Percentiles rank a stretch among this genome's conserved stretches.
These are phyloP conservation scores for Bubo blakistoni DNA, from an alignment of 2,113 vertebrate species.

Conservation along the genomic window DNA sequence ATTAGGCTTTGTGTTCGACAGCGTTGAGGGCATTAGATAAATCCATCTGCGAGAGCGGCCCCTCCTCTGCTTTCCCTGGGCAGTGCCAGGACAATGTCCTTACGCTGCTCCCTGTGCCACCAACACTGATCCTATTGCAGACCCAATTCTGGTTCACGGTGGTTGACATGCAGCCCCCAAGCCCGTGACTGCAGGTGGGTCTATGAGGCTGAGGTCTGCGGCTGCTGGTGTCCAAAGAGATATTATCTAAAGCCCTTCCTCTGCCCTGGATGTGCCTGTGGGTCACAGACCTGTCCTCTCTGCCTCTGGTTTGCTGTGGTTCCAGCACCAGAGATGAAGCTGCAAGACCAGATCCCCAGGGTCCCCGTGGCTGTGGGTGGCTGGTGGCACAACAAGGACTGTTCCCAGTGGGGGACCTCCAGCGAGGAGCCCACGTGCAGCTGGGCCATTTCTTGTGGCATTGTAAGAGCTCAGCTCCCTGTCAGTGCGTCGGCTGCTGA, in stretches of 20 bases:
- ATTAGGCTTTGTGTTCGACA: background rate
- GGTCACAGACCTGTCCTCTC: background rate
- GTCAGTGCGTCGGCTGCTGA: accelerated
- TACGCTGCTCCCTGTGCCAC: background rate
- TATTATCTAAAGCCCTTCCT: accelerated
- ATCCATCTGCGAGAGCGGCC: background rate
- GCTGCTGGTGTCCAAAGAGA: background rate
- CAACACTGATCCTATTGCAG: background rate
- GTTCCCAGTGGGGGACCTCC: background rate
- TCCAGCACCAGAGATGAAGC: background rate
- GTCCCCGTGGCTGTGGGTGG: accelerated
- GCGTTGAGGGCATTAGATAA: background rate
- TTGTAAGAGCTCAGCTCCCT: accelerated
- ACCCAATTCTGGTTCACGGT: accelerated
- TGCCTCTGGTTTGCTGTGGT: background rate
- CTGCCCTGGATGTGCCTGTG: background rate
- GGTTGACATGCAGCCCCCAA: background rate
- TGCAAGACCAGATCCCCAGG: background rate
- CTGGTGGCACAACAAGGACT: background rate
- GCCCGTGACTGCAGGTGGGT: background rate
- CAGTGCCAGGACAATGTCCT: background rate
- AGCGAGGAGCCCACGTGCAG: accelerated
- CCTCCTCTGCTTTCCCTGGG: background rate
- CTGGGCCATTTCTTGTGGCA: background rate
- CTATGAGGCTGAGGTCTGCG: no score